Percentiles rank a stretch among this genome's conserved stretches.
phyloP scores from a whole-genome alignment of 2,888 invertebrate species.

The Pegoplata infirma region DNA sequence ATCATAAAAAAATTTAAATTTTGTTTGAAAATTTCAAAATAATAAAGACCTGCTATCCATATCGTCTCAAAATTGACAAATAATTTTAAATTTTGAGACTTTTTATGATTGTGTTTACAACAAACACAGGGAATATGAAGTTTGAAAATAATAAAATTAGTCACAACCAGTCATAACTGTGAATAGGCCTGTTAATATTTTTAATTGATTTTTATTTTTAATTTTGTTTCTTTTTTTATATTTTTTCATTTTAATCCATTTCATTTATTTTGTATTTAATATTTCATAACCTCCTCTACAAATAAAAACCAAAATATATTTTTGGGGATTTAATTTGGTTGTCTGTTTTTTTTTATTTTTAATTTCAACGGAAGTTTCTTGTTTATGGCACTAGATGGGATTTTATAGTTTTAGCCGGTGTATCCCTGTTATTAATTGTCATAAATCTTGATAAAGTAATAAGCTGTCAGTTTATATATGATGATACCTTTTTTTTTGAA shows the following conservation, averaged over 20 bases:
- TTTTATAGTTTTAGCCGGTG: slow-evolving; percentile 34
- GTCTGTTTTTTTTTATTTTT: slow-evolving; percentile 17
- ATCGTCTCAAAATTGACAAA: no score
- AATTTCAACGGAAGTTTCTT: slow-evolving; percentile 51
- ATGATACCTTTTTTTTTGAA: slow-evolving; percentile 5
- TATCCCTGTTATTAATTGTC: slow-evolving; percentile 77
- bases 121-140: no score
- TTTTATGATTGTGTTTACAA: no score
- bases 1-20: no score
- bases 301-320: slow-evolving; percentile 34
- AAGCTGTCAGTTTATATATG: slow-evolving; percentile 65
- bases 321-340: slow-evolving; percentile 17
- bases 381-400: slow-evolving; percentile 34
- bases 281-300: slow-evolving; percentile 7
- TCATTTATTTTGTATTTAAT: background rate
- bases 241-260: slow-evolving; percentile 18
- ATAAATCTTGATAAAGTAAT: slow-evolving; percentile 76
- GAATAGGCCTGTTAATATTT: no score
- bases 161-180: no score
- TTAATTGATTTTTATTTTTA: slow-evolving; percentile 35
- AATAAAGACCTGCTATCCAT: no score
- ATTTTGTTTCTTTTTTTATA: background rate
- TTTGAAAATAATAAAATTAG: no score
- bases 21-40: no score
- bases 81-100: no score